These are phyloP conservation scores for Odocoileus hemionus DNA, from an alignment of 2,113 vertebrate genomes.

Conservation along the genomic window DNA sequence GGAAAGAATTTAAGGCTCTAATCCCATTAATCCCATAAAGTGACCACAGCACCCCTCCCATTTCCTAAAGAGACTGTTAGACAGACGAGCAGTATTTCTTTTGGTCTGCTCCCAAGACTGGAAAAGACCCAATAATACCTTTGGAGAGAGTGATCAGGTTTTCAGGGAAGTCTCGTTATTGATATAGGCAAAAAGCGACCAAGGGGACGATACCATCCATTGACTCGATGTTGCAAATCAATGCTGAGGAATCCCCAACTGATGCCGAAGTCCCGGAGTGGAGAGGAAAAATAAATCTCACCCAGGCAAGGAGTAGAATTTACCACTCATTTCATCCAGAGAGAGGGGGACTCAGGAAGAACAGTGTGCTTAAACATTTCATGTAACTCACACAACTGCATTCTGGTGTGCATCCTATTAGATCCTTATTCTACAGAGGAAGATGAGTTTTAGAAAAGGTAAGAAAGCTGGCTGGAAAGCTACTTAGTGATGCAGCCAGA, in stretches of 20 bases:
- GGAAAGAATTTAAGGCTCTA: not conserved
- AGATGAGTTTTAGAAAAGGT: not conserved
- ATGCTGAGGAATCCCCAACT: not conserved
- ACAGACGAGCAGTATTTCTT: not conserved
- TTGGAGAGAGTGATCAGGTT: not conserved
- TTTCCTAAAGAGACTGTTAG: not conserved
- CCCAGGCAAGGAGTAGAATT: not conserved
- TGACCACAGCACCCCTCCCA: not conserved
- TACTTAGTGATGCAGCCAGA: not conserved
- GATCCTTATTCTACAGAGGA: not conserved
- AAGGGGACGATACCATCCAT: not conserved
- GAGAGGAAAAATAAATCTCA: slow-evolving; percentile 28
- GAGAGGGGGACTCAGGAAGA: not conserved
- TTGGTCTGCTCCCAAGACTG: not conserved
- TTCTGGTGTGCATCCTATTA: not conserved
- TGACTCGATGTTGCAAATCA: not conserved
- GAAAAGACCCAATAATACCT: not conserved
- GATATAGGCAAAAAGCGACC: not conserved
- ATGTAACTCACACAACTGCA: not conserved
- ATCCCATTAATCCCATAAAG: not conserved
- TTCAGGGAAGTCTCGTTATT: not conserved
- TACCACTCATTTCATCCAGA: not conserved
- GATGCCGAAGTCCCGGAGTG: not conserved
- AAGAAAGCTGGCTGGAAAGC: not conserved
- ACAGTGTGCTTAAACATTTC: not conserved